These are phyloP conservation scores for Taurulus bubalis DNA, from an alignment of 2,113 vertebrate genomes.

Conservation along the genomic window DNA sequence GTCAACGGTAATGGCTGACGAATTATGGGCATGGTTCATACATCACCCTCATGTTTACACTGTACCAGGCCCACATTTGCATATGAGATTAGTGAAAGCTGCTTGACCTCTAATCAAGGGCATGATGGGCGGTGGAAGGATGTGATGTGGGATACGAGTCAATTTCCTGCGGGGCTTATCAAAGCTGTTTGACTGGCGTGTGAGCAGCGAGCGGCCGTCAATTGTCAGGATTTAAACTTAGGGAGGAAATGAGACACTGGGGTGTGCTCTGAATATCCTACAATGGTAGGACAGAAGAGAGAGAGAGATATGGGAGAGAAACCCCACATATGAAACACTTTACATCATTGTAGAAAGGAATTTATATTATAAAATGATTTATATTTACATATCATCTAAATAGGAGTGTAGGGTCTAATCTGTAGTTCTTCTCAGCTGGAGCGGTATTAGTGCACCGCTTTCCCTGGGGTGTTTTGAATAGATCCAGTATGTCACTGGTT, in stretches of 20 bases:
- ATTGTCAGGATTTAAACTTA: constrained; percentile 81
- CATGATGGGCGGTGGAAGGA: constrained; percentile 58
- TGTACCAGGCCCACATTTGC: constrained; percentile 66
- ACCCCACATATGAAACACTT: constrained; percentile 22
- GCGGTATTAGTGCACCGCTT: constrained; percentile 49
- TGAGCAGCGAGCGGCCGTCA: constrained; percentile 74
- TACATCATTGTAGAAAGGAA: constrained; percentile 29
- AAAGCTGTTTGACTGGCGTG: constrained; percentile 71
- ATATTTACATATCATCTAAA: constrained; percentile 59
- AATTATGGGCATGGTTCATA: constrained; percentile 57
- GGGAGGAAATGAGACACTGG: constrained; percentile 78
- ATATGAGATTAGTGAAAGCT: constrained; percentile 71
- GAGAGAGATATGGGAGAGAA: constrained; percentile 25
- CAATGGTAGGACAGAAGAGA: constrained; percentile 58
- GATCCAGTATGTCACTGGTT: constrained; percentile 49
- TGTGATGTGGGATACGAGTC: constrained; percentile 70
- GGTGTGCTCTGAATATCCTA: constrained; percentile 70
- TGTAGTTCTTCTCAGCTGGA: constrained; percentile 46
- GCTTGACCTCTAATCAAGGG: constrained; percentile 79
- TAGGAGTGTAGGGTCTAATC: constrained; percentile 51
- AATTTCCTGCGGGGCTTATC: constrained; percentile 81
- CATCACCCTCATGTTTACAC: constrained; percentile 42
- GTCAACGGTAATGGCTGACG: constrained; percentile 49
- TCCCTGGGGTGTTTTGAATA: constrained; percentile 61
- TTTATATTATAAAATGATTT: constrained; percentile 32